Evolutionary conservation across 2,888 invertebrate species (phyloP), one percentile per base, ranked within the genome.

Genomic region (Lacanobia wlatinum): DNA sequence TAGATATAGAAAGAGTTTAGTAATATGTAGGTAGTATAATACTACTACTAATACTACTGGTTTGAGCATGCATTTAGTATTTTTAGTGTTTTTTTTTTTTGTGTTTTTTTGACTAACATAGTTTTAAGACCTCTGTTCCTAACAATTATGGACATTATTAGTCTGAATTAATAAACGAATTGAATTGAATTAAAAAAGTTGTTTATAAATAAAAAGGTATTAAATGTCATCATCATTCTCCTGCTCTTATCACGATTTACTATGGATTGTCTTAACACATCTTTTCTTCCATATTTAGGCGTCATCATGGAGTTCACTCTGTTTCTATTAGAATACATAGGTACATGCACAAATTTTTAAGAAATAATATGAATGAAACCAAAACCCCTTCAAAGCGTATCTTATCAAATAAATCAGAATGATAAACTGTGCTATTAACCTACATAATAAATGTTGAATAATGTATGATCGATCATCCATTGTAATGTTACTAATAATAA

Each of bases 391-490:
- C 10, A 66, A 73, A n/a, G n/a, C 38, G 34, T 71, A 66, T 74
- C 71, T 81, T 82, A 82, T 84, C 84, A 70, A 63, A 76, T 63
- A 67, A 70, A 84, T 82, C 76, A 55, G 10, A 48, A 43, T 70
- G 77, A 70, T 84, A 81, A 66, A 84, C 46, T 53, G 71, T 65
- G 18, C 62, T 66, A 61, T 67, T 82, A 80, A 84, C 81, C 81
- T 59, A 80, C 72, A 53, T 77, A 72, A 16, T 65, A 50, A 58
- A 66, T 53, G 0, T 74, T 80, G 71, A 80, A 84, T 77, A 76
- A 82, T 84, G 60, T 16, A 82, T 82, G 61, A 65, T 66, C 38
- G 21, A 76, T 77, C 55, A 84, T 67, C 56, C 28, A 82, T 74
- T 80, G 81, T 84, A 70, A 84, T 66, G 66, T 43, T 60, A 79